phyloP scores from a whole-genome alignment of 2,888 invertebrate genomes.

The Rhimphoctona megacephalus region DNA sequence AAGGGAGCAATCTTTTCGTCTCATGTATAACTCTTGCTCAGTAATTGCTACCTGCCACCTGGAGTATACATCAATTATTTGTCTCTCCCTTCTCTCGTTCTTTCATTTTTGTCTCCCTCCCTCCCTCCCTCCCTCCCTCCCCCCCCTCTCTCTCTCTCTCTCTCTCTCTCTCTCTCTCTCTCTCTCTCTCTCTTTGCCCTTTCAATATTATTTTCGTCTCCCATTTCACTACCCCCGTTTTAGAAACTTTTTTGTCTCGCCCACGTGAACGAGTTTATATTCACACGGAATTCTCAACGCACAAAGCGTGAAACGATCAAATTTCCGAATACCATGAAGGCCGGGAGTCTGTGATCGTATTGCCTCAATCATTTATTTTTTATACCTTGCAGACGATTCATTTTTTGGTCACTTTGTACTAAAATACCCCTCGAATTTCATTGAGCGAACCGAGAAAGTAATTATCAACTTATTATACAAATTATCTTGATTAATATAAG shows the following conservation, averaged over 20 bases:
- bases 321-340: slow-evolving; percentile 8
- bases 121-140: no score
- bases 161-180: neutral
- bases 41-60: slow-evolving; percentile 35
- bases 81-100: neutral
- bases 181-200: neutral
- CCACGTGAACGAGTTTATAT: neutral
- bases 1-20: neutral
- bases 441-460: neutral
- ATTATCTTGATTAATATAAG: neutral
- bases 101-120: neutral
- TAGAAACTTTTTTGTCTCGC: neutral
- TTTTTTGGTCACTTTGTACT: neutral
- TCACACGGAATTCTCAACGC: neutral
- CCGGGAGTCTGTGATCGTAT: neutral
- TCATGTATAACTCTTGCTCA: slow-evolving; percentile 15
- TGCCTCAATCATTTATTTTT: neutral
- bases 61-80: slow-evolving; percentile 23
- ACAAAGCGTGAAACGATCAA: slow-evolving; percentile 14
- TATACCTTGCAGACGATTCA: neutral
- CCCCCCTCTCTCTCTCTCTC: neutral
- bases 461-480: neutral
- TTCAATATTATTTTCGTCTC: slow-evolving; percentile 5
- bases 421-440: neutral
- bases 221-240: neutral